phyloP scores from a whole-genome alignment of 2,888 invertebrate species.

The Cephus pygmeus region DNA sequence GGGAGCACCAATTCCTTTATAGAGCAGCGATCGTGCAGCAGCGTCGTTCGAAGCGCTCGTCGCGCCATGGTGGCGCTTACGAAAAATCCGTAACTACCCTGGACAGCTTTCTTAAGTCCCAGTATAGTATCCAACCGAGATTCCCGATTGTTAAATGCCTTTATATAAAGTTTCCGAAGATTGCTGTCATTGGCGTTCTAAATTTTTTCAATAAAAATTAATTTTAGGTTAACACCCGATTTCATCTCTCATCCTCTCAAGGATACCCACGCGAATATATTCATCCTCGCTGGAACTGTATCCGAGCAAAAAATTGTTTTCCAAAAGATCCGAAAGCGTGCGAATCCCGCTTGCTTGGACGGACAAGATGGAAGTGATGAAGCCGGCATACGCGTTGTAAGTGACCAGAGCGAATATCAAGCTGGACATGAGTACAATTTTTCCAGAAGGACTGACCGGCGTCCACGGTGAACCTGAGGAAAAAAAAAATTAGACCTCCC shows the following conservation, averaged over 20 bases:
- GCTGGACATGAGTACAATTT: constrained; percentile 70
- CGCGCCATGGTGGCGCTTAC: constrained; percentile 73
- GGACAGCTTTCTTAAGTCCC: constrained; percentile 69
- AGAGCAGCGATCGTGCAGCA: constrained; percentile 67
- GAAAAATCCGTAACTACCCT: constrained; percentile 74
- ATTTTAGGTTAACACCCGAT: neutral
- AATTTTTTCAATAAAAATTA: neutral
- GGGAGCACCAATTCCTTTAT: constrained; percentile 71
- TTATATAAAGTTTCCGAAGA: constrained; percentile 69
- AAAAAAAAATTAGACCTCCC: no score
- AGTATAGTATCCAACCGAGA: constrained; percentile 49
- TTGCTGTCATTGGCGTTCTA: constrained; percentile 70
- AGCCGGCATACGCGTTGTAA: constrained; percentile 76
- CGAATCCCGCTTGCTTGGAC: constrained; percentile 70
- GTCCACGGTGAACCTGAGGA: constrained; percentile 71
- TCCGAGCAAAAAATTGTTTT: constrained; percentile 72
- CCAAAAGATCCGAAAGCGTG: constrained; percentile 71
- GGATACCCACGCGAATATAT: constrained; percentile 70
- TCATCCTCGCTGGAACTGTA: constrained; percentile 74
- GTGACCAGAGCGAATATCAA: constrained; percentile 73
- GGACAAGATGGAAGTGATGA: constrained; percentile 75
- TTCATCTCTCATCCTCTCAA: neutral
- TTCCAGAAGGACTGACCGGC: constrained; percentile 70
- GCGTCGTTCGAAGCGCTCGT: constrained; percentile 64
- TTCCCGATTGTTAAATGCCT: constrained; percentile 58